Evolutionary conservation across 2,797 vertebrate species (phyloP).

Genomic region (Eurystomus glaucurus): DNA sequence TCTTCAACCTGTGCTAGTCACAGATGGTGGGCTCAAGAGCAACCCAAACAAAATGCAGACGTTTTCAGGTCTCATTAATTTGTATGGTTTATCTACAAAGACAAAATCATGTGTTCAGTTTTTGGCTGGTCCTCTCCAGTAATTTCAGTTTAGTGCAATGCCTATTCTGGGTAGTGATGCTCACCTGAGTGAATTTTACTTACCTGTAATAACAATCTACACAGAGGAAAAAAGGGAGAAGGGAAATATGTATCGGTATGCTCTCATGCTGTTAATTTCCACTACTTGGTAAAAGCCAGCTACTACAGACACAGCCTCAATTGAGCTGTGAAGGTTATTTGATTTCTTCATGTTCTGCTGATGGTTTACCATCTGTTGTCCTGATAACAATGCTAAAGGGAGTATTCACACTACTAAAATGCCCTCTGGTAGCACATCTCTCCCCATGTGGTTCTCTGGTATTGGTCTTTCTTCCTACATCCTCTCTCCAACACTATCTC

Average conservation of each 20-base stretch:
- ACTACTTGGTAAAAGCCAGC: constrained; percentile 30
- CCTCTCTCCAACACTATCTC: neutral
- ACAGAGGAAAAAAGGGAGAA: neutral
- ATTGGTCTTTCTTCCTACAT: neutral
- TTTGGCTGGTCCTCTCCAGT: neutral
- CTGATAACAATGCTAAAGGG: constrained; percentile 39
- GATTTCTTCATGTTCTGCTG: constrained; percentile 56
- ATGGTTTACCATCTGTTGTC: constrained; percentile 55
- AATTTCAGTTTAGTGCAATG: constrained; percentile 23
- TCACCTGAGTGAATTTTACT: constrained; percentile 45
- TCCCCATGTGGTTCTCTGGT: neutral
- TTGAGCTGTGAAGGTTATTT: constrained; percentile 60
- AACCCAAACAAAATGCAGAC: neutral
- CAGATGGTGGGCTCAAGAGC: neutral
- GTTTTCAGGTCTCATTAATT: neutral
- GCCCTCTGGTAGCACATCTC: neutral
- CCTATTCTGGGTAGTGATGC: neutral
- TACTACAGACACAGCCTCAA: neutral
- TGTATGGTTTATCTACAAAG: neutral
- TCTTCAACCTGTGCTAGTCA: neutral
- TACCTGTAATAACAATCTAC: constrained; percentile 18
- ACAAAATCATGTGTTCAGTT: neutral
- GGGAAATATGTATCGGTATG: neutral
- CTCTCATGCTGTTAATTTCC: neutral
- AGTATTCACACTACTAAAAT: constrained; percentile 15